Evolutionary conservation across 2,797 vertebrate genomes (phyloP).

Genomic region (Semotilus atromaculatus): DNA sequence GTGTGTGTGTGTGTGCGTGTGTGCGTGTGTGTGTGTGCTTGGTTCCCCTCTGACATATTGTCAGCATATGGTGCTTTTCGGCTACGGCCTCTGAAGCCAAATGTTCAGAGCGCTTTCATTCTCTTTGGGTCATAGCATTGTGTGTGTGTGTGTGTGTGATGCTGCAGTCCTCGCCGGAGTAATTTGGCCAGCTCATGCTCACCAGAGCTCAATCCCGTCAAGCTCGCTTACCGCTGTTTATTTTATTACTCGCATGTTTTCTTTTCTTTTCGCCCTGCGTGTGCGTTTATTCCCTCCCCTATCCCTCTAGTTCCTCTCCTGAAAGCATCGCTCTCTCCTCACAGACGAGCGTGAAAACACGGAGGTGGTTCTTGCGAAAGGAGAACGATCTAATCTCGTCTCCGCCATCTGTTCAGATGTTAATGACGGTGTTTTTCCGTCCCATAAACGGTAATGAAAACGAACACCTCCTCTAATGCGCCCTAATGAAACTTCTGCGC

Average conservation of each 20-base stretch:
- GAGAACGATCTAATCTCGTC: conserved; percentile 48
- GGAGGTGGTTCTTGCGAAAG: conserved; percentile 28
- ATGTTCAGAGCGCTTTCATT: conserved; percentile 38
- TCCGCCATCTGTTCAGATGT: conserved; percentile 76
- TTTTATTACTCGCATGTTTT: conserved; percentile 43
- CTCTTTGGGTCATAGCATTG: conserved; percentile 33
- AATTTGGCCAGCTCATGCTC: conserved; percentile 34
- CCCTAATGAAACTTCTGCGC: conserved; percentile 64
- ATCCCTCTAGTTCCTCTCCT: neutral
- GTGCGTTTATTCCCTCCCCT: neutral
- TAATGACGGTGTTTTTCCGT: conserved; percentile 77
- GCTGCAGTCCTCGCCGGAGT: neutral
- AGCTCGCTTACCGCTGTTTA: conserved; percentile 36
- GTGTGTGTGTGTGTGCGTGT: neutral
- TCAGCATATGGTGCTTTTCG: conserved; percentile 56
- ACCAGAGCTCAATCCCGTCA: conserved; percentile 36
- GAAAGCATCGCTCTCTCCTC: conserved; percentile 34
- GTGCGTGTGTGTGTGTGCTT: conserved; percentile 5
- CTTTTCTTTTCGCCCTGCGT: neutral
- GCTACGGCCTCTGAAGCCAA: conserved; percentile 37
- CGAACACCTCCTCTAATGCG: conserved; percentile 72
- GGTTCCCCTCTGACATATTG: conserved; percentile 40
- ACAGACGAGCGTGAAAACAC: conserved; percentile 43
- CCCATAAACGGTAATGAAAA: conserved; percentile 79
- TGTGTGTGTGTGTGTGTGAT: conserved; percentile 40